These are phyloP conservation scores for Motacilla tschutschensis DNA, from an alignment of 2,113 vertebrate species.

Conservation along the genomic window DNA sequence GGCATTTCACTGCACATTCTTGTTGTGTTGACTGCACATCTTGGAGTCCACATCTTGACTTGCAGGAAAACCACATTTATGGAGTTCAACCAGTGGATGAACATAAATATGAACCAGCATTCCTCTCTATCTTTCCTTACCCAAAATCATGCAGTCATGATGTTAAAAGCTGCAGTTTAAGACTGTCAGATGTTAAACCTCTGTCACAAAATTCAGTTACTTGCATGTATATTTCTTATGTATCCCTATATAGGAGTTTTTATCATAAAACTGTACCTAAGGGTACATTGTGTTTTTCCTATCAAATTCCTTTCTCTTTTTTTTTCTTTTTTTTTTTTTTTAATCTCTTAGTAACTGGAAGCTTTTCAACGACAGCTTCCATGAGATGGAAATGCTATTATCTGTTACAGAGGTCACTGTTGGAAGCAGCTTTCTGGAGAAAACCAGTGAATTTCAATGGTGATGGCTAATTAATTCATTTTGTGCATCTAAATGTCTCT, in stretches of 20 bases:
- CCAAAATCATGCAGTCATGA: not conserved
- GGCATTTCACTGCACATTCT: not conserved
- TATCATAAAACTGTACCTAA: not conserved
- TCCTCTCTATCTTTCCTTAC: not conserved
- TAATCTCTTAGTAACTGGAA: not conserved
- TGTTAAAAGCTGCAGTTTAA: not conserved
- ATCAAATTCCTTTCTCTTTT: not conserved
- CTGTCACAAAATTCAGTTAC: not conserved
- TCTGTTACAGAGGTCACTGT: not conserved
- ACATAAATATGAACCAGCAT: not conserved
- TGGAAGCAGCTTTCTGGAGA: not conserved
- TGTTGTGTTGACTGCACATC: not conserved
- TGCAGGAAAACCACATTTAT: not conserved
- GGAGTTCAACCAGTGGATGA: not conserved
- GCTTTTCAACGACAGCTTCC: not conserved
- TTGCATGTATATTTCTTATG: not conserved
- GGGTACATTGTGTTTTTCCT: not conserved
- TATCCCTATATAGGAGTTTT: not conserved
- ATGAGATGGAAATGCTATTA: not conserved
- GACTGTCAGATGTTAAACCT: not conserved
- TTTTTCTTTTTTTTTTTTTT: not conserved
- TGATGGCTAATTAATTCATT: conserved; percentile 2
- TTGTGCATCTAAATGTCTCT: not conserved
- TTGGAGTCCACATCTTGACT: not conserved
- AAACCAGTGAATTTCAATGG: not conserved